Evolutionary conservation across 2,113 vertebrate genomes (phyloP).

Genomic region (Rhinopomastus cyanomelas): DNA sequence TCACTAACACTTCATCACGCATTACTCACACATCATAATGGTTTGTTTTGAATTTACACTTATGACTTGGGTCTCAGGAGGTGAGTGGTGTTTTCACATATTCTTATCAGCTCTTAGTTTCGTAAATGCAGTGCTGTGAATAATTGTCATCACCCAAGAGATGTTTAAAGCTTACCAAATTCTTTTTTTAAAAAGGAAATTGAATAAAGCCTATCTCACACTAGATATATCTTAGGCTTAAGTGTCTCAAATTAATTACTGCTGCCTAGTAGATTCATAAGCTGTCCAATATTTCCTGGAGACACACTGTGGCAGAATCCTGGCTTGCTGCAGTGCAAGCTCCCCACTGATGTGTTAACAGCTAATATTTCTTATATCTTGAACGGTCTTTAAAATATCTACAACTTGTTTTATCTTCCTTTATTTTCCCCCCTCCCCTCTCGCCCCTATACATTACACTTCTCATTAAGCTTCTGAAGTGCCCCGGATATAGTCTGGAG

Average conservation of each 20-base stretch:
- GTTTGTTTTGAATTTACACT: conserved; percentile 10
- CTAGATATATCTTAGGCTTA: conserved; percentile 25
- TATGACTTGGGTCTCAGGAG: neutral
- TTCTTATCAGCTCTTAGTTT: neutral
- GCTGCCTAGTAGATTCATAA: conserved; percentile 28
- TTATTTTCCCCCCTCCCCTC: accelerated
- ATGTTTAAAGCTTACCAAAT: neutral
- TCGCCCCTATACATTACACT: neutral
- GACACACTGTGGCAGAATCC: neutral
- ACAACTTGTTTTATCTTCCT: neutral
- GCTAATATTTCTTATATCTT: neutral
- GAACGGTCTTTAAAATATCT: neutral
- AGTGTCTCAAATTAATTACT: conserved; percentile 58
- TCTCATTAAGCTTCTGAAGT: neutral
- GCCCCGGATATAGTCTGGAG: neutral
- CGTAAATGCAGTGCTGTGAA: neutral
- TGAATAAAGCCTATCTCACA: conserved; percentile 44
- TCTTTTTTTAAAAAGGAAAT: neutral
- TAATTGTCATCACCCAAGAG: conserved; percentile 2
- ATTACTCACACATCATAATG: neutral
- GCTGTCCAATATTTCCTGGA: conserved; percentile 5
- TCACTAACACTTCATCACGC: neutral
- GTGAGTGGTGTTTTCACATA: neutral
- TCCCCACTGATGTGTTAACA: neutral
- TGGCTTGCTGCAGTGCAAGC: neutral